Evolutionary conservation across 2,113 vertebrate genomes (phyloP).

Genomic region (Gnathonemus longibarbis): DNA sequence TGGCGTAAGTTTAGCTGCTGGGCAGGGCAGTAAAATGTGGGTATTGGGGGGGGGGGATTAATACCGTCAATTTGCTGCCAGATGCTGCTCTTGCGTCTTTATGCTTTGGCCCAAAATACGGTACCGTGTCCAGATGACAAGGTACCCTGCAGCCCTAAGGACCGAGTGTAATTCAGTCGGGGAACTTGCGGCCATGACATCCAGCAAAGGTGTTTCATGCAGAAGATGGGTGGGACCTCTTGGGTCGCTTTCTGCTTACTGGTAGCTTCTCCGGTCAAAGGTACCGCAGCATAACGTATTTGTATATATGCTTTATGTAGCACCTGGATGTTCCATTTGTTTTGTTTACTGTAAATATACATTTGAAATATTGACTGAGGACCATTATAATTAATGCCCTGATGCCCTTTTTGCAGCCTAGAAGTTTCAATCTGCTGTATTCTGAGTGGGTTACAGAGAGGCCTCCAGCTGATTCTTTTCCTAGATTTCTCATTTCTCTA

Average conservation of each 20-base stretch:
- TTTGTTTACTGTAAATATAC: not conserved
- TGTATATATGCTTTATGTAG: not conserved
- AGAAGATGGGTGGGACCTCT: not conserved
- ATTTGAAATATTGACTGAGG: not conserved
- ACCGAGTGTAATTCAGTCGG: not conserved
- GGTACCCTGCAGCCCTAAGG: not conserved
- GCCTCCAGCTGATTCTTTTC: not conserved
- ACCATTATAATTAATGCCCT: not conserved
- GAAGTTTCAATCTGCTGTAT: not conserved
- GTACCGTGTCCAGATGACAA: not conserved
- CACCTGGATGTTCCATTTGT: not conserved
- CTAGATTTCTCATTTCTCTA: not conserved
- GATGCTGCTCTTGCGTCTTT: not conserved
- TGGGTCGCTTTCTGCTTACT: not conserved
- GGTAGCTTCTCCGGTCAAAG: not conserved
- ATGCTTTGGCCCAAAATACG: not conserved
- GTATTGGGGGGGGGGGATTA: not conserved
- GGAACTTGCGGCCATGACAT: not conserved
- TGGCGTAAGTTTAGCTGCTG: not conserved
- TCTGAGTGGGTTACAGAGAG: not conserved
- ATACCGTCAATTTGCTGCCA: not conserved
- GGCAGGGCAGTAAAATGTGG: not conserved
- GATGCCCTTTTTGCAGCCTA: not conserved
- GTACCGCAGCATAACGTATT: not conserved
- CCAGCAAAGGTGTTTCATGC: not conserved